phyloP scores from a whole-genome alignment of 2,797 vertebrate genomes.

The Gymnoscopelus braueri region DNA sequence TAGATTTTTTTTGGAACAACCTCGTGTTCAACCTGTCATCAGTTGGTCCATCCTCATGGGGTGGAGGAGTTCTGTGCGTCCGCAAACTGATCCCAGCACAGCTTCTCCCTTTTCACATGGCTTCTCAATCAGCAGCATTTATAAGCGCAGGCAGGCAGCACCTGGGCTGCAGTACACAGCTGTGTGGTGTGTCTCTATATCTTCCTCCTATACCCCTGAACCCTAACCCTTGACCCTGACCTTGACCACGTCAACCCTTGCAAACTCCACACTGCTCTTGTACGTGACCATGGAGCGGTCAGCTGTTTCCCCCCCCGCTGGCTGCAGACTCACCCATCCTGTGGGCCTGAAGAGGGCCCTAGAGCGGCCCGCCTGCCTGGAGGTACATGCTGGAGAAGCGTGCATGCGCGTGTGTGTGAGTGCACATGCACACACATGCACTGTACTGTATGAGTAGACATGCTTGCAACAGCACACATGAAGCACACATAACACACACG shows the following conservation, averaged over 20 bases:
- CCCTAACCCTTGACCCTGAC: slow-evolving; percentile 37
- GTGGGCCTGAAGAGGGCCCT: slow-evolving; percentile 12
- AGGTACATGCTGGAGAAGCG: no score
- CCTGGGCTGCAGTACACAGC: slow-evolving; percentile 34
- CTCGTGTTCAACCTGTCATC: no score
- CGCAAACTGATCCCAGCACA: no score
- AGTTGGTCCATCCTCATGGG: background rate
- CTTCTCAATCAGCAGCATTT: slow-evolving; percentile 13
- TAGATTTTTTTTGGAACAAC: no score
- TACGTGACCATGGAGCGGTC: slow-evolving; percentile 25
- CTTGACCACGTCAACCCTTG: slow-evolving; percentile 5
- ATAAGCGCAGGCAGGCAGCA: slow-evolving; percentile 14
- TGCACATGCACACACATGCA: no score
- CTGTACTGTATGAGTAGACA: no score
- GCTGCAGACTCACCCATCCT: slow-evolving; percentile 19
- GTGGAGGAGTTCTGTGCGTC: background rate
- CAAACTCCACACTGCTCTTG: slow-evolving; percentile 6
- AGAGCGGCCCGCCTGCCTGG: background rate
- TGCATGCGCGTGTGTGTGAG: no score
- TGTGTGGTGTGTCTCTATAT: slow-evolving; percentile 29
- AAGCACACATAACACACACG: no score
- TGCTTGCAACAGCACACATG: no score
- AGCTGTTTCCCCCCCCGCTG: slow-evolving; percentile 42
- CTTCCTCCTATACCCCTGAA: slow-evolving; percentile 32
- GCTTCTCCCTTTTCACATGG: background rate